These are phyloP conservation scores for Ladona fulva DNA, from an alignment of 1,140 invertebrate species.

Conservation along the genomic window DNA sequence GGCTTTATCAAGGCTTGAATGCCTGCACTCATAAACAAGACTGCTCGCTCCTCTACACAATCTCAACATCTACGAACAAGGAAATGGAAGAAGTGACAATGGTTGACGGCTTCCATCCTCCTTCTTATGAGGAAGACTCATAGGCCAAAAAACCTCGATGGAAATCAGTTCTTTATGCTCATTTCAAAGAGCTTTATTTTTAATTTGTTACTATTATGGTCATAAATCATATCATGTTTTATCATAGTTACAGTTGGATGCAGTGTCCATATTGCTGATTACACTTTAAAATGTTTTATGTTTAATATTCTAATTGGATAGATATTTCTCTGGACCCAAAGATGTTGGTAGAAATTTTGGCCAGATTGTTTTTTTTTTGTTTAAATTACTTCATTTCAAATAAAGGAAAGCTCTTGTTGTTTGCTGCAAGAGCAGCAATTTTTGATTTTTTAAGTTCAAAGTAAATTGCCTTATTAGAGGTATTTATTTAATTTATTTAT, in stretches of 20 bases:
- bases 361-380: neutral
- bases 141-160: neutral
- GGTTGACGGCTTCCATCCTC: neutral
- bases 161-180: neutral
- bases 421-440: neutral
- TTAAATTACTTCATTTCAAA: neutral
- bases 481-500: slow-evolving; percentile 11
- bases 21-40: neutral
- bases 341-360: neutral
- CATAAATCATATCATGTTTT: neutral
- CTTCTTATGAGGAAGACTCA: neutral
- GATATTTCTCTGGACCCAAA: too few species aligned
- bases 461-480: neutral
- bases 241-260: too few species aligned
- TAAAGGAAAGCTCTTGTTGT: neutral
- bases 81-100: neutral
- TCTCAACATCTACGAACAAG: neutral
- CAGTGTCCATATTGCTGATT: too few species aligned
- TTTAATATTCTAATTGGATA: too few species aligned
- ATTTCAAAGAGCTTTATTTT: neutral
- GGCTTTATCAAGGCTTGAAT: neutral
- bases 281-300: too few species aligned
- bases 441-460: neutral
- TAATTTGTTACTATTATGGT: neutral
- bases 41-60: neutral